Percentiles rank a stretch among this genome's conserved stretches.
Evolutionary conservation across 2,797 vertebrate species (phyloP).

Genomic region (Enteromius mattozi): DNA sequence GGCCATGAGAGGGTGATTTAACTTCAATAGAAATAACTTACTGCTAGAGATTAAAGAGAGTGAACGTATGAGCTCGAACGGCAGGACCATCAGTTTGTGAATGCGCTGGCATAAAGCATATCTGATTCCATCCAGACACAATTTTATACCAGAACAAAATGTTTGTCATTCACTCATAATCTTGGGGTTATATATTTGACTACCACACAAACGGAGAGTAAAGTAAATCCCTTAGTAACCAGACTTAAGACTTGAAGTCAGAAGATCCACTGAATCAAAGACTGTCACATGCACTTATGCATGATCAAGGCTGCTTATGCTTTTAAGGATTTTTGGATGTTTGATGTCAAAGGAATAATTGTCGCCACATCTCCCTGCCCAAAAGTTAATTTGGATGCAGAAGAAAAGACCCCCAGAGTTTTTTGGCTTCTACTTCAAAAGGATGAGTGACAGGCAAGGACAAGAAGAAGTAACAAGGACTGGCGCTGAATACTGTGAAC

Average conservation of each 20-base stretch:
- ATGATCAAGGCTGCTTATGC: neutral
- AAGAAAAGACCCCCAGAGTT: neutral
- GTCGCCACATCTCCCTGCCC: neutral
- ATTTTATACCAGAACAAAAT: neutral
- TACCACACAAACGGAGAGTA: neutral
- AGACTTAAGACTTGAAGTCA: neutral
- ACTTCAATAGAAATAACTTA: slow-evolving; percentile 6
- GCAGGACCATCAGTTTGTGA: neutral
- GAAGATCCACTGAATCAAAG: neutral
- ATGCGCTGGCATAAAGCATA: neutral
- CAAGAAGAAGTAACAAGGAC: slow-evolving; percentile 48
- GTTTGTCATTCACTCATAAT: neutral
- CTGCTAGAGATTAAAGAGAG: neutral
- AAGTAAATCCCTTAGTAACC: neutral
- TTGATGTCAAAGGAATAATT: slow-evolving; percentile 11
- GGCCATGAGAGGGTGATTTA: slow-evolving; percentile 1
- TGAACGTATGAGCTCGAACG: neutral
- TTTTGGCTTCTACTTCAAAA: slow-evolving; percentile 53
- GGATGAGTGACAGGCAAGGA: slow-evolving; percentile 36
- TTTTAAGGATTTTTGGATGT: slow-evolving; percentile 28
- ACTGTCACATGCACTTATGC: neutral
- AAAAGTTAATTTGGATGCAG: slow-evolving; percentile 29
- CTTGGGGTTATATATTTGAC: neutral
- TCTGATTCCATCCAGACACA: neutral
- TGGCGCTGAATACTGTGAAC: neutral